Percentiles rank a stretch among this genome's conserved stretches.
phyloP scores from a whole-genome alignment of 2,113 vertebrate genomes.

The Pelvicachromis taeniatus region DNA sequence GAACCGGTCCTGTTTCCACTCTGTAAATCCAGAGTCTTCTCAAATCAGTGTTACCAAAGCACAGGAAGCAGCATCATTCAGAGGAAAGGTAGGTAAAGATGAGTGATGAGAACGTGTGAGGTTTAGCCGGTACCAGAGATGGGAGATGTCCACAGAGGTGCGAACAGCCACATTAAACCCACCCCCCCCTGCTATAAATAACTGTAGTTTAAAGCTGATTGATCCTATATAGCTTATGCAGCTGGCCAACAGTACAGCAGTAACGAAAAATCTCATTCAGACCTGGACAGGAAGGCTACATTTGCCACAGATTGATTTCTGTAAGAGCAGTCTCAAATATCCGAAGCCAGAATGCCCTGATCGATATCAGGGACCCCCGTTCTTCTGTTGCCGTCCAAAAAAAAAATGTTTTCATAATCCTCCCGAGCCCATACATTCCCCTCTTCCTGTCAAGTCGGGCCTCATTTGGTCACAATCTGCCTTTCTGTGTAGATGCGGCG shows the following conservation, averaged over 20 bases:
- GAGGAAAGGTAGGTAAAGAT: neutral
- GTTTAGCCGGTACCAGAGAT: neutral
- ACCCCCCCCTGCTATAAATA: slow-evolving; percentile 18
- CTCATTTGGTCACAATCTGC: slow-evolving; percentile 4
- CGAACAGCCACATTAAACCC: neutral
- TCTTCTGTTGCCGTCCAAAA: slow-evolving; percentile 22
- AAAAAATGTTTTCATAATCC: neutral
- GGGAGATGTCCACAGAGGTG: neutral
- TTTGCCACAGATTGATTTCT: slow-evolving; percentile 55
- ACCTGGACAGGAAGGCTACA: slow-evolving; percentile 43
- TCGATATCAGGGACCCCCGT: slow-evolving; percentile 51
- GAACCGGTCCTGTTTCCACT: neutral
- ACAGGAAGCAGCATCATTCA: slow-evolving; percentile 7
- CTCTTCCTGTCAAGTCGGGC: neutral
- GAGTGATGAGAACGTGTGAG: neutral
- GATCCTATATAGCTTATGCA: slow-evolving; percentile 8
- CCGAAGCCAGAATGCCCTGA: slow-evolving; percentile 54
- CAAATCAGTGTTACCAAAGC: neutral
- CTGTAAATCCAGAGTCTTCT: neutral
- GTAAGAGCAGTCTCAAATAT: slow-evolving; percentile 62
- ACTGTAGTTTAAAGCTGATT: slow-evolving; percentile 19
- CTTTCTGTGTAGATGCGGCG: slow-evolving; percentile 7
- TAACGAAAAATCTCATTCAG: slow-evolving; percentile 12
- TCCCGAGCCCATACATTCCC: neutral
- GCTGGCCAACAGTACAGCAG: slow-evolving; percentile 27